Evolutionary conservation across 2,113 vertebrate genomes (phyloP).

Genomic region (Glaucidium brasilianum): DNA sequence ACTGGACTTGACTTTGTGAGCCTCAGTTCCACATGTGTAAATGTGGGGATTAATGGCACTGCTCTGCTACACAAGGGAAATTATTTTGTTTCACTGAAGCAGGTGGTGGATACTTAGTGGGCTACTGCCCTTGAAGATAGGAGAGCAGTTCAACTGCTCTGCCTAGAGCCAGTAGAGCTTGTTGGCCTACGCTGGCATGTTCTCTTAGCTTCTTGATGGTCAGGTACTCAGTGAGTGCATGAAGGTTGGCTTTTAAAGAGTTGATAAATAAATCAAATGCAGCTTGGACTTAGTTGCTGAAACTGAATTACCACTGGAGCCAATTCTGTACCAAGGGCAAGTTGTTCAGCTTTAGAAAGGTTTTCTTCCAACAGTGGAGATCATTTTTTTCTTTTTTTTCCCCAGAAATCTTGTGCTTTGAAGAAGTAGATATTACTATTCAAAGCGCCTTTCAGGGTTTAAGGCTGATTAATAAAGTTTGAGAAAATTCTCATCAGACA

Average conservation of each 20-base stretch:
- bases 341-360: background rate
- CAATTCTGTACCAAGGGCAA: background rate
- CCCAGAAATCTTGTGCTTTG: background rate
- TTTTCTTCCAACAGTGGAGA: background rate
- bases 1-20: background rate
- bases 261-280: background rate
- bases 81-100: background rate
- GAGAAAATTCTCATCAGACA: background rate
- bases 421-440: background rate
- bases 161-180: background rate
- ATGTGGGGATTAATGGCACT: background rate
- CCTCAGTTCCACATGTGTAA: accelerated
- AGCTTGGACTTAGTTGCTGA: background rate
- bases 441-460: background rate
- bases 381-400: background rate
- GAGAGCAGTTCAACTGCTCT: background rate
- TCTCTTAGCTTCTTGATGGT: background rate
- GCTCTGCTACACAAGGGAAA: background rate
- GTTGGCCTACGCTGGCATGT: accelerated
- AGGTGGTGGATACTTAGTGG: background rate
- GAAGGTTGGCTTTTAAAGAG: background rate
- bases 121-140: background rate
- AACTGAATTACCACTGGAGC: background rate
- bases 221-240: background rate
- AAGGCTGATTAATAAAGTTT: background rate